Evolutionary conservation across 2,888 invertebrate genomes (phyloP), one percentile per base, ranked within the genome.

Genomic region (Scaptomyza reducta): DNA sequence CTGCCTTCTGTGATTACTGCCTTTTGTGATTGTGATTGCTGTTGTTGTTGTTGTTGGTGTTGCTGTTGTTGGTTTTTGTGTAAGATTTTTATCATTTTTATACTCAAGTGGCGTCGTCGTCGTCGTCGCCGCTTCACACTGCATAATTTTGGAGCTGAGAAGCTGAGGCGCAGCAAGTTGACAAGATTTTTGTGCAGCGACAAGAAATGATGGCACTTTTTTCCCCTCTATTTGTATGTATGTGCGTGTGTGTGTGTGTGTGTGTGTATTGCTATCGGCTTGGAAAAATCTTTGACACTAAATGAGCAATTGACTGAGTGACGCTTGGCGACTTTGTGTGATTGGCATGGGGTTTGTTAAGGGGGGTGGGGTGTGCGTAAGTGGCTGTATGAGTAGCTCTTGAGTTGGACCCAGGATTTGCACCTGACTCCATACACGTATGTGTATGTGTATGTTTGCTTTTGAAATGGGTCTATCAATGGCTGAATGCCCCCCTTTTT

Each of bases 241-340:
- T 46, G 53, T 54, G 42, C 49, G 7, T 46, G 53, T 54, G 42
- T 53, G 35, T 75, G 49, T 57, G 56, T 71, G 61, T 70, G 55
- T 56, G 46, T 60, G 47, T 56, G 53, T 35, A 18, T 58, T 56
- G 45, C 66, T 81, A 82, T 83, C 82, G 54, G 55, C 51, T 65
- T 70, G 88, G 87, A 87, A 83, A 82, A 88, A 83, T 83, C 82
- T 83, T 83, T 87, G 87, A 84, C 89, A 87, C 89, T 83, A 89
- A 85, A 85, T 85, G 89, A 85, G 84, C 84, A 85, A 85, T 85
- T 88, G 84, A 84, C 84, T 88, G 75, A 81, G 79, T 78, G 83
- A 87, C 70, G 79, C 77, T 76, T 61, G 46, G 53, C 59, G 63
- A 49, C 62, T 41, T 59, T 38, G 59, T 50, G 25, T 59, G 58